These are phyloP conservation scores for Acestrorhynchus altus DNA, from an alignment of 2,797 vertebrate species.

Conservation along the genomic window DNA sequence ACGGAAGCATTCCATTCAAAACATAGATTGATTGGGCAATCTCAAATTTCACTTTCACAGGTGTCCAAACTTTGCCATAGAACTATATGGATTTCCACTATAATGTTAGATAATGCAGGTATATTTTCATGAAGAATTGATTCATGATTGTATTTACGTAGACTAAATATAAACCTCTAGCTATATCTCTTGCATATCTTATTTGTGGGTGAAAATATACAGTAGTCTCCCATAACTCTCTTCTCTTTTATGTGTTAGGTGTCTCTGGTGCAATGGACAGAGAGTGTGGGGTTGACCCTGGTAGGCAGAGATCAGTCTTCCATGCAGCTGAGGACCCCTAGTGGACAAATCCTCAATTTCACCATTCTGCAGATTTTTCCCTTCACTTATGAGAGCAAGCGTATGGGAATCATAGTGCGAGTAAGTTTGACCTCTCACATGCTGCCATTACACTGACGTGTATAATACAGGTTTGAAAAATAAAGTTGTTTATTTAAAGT, in stretches of 20 bases:
- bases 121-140: too few relatives aligned
- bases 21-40: too few relatives aligned
- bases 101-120: too few relatives aligned
- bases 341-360: slow-evolving; percentile 97
- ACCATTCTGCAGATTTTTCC: slow-evolving; percentile 98
- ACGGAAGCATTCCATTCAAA: too few relatives aligned
- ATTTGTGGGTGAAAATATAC: not conserved
- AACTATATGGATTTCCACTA: too few relatives aligned
- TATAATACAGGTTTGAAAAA: not conserved
- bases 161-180: too few relatives aligned
- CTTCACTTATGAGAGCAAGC: slow-evolving; percentile 98
- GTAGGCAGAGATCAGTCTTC: slow-evolving; percentile 96
- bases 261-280: slow-evolving; percentile 98
- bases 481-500: not conserved
- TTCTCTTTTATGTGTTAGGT: slow-evolving; percentile 78
- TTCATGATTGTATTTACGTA: too few relatives aligned
- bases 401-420: slow-evolving; percentile 96
- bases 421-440: slow-evolving; percentile 73
- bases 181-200: too few relatives aligned
- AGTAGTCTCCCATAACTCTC: not conserved
- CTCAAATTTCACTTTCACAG: too few relatives aligned
- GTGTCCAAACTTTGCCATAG: too few relatives aligned
- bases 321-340: slow-evolving; percentile 98
- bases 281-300: slow-evolving; percentile 93
- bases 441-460: too few relatives aligned